A percentile compares a stretch with the other conserved stretches of the same genome.
Conservation (phyloP, 2,113 vertebrate genomes). For the Erythrolamprus reginae region DNA sequence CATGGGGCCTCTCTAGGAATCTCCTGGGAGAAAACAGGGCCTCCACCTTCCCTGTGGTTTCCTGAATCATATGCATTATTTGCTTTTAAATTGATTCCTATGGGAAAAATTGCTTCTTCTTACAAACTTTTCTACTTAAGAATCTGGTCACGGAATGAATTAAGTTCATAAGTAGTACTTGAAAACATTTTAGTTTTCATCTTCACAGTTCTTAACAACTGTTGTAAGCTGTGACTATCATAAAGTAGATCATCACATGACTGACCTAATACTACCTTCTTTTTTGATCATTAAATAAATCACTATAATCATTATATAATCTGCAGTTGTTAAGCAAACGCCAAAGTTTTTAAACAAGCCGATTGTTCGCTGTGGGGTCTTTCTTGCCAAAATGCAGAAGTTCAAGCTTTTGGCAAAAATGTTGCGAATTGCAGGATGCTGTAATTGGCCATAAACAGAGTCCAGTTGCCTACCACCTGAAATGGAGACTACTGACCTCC, state of each 20-base stretch:
- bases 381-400: not conserved
- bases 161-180: too few species aligned
- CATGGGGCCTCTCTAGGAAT: too few species aligned
- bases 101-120: too few species aligned
- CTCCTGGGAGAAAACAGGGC: too few species aligned
- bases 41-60: too few species aligned
- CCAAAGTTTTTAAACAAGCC: not conserved
- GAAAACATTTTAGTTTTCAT: not conserved
- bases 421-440: not conserved
- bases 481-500: not conserved
- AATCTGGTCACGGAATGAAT: too few species aligned
- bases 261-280: not conserved
- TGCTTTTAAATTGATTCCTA: too few species aligned
- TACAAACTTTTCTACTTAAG: too few species aligned
- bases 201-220: not conserved
- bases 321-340: not conserved
- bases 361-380: not conserved
- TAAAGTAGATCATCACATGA: not conserved
- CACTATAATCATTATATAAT: not conserved
- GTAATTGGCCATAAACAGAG: not conserved
- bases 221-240: not conserved
- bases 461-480: not conserved
- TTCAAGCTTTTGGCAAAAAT: not conserved
- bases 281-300: not conserved
- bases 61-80: too few species aligned